Percentiles rank a stretch among this genome's conserved stretches.
These are phyloP conservation scores for Chamaetylas fuelleborni DNA, from an alignment of 2,113 vertebrate species.

Conservation along the genomic window DNA sequence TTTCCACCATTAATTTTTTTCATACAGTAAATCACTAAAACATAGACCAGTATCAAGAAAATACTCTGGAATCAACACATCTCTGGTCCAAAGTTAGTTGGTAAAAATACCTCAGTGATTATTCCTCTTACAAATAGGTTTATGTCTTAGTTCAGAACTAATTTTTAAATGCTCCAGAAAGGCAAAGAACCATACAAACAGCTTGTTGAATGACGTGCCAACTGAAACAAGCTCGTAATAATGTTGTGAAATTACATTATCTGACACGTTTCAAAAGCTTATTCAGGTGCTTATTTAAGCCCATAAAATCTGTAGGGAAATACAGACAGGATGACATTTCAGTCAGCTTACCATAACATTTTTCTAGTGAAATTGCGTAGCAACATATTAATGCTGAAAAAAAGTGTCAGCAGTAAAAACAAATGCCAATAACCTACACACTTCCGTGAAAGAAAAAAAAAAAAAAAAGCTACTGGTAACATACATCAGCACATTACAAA, in stretches of 20 bases:
- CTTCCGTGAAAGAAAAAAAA: slow-evolving; percentile 14
- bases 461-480: slow-evolving; percentile 29
- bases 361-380: slow-evolving; percentile 57
- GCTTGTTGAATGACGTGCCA: slow-evolving; percentile 51
- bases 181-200: slow-evolving; percentile 34
- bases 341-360: slow-evolving; percentile 65
- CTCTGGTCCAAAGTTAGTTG: slow-evolving; percentile 30
- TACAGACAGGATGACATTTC: slow-evolving; percentile 63
- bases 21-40: slow-evolving; percentile 8
- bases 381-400: slow-evolving; percentile 55
- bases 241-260: slow-evolving; percentile 61
- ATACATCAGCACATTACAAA: slow-evolving; percentile 56
- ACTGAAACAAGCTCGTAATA: slow-evolving; percentile 59
- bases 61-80: neutral
- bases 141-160: neutral
- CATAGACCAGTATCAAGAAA: slow-evolving; percentile 35
- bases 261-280: slow-evolving; percentile 67
- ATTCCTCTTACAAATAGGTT: slow-evolving; percentile 7
- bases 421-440: slow-evolving; percentile 56
- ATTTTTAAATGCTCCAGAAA: slow-evolving; percentile 48
- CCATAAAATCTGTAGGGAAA: slow-evolving; percentile 46
- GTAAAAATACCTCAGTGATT: slow-evolving; percentile 40
- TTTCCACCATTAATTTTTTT: slow-evolving; percentile 33
- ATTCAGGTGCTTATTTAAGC: slow-evolving; percentile 72
- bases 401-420: slow-evolving; percentile 55